Conservation (phyloP, 2,888 invertebrate genomes). For the Dryobotodes eremita region DNA sequence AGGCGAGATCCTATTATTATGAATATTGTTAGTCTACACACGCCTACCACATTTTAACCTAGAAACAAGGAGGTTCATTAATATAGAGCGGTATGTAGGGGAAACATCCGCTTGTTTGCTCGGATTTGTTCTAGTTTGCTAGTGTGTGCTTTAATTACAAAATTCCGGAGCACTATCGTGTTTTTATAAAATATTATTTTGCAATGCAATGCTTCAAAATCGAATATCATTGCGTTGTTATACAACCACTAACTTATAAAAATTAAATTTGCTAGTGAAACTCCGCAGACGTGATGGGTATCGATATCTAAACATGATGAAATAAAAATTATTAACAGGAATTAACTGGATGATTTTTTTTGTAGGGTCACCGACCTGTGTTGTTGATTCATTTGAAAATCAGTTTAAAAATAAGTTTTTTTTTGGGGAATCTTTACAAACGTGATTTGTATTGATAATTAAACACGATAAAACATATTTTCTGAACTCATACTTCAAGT, state of each 20-base stretch:
- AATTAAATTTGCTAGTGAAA: too few relatives aligned
- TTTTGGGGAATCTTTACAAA: too few relatives aligned
- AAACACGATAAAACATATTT: too few relatives aligned
- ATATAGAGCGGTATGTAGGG: constrained; percentile 58
- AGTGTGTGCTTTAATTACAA: constrained; percentile 43
- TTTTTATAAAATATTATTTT: constrained; percentile 8
- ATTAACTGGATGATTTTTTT: too few relatives aligned
- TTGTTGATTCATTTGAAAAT: too few relatives aligned
- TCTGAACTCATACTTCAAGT: too few relatives aligned
- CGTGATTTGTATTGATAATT: too few relatives aligned
- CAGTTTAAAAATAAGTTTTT: too few relatives aligned
- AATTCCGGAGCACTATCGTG: constrained; percentile 4
- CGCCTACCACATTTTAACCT: constrained; percentile 55
- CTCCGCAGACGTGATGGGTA: too few relatives aligned
- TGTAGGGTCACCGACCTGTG: too few relatives aligned
- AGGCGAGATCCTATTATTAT: constrained; percentile 60
- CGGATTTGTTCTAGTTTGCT: constrained; percentile 46
- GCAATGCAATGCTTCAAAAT: neutral
- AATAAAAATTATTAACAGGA: too few relatives aligned
- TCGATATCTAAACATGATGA: too few relatives aligned
- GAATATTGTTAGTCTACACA: constrained; percentile 58
- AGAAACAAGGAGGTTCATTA: constrained; percentile 62
- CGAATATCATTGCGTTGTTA: neutral
- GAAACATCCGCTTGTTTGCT: constrained; percentile 47
- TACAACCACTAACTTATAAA: neutral